Conservation (phyloP, 1,140 invertebrate species). For the Ceratosolen solmsi region DNA sequence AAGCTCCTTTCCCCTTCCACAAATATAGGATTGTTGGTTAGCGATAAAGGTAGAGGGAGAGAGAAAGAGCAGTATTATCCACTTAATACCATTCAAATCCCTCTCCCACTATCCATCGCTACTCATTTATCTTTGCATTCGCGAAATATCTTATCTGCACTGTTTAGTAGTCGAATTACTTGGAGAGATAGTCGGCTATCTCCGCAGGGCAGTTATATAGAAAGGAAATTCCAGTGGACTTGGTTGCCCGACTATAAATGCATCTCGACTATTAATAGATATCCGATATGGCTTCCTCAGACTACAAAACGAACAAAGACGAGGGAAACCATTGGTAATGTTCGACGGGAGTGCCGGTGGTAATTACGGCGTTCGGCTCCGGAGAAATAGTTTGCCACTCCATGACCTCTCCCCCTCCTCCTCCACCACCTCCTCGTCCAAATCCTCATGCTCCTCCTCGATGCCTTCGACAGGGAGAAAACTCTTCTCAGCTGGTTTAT, state of each 20-base stretch:
- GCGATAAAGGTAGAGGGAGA: too few relatives aligned
- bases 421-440: too few relatives aligned
- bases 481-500: not conserved
- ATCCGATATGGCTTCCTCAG: slow-evolving; percentile 28
- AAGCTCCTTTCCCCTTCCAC: too few relatives aligned
- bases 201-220: not conserved
- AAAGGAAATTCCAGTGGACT: slow-evolving; percentile 33
- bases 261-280: slow-evolving; percentile 42
- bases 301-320: not conserved
- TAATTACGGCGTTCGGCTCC: slow-evolving; percentile 7
- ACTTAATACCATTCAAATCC: slow-evolving; percentile 18
- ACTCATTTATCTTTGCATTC: slow-evolving; percentile 37
- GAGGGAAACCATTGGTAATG: not conserved
- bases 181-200: not conserved
- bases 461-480: not conserved
- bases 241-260: not conserved
- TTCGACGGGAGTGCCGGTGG: not conserved
- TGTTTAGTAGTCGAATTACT: slow-evolving; percentile 43
- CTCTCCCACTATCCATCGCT: not conserved
- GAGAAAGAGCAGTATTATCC: too few relatives aligned
- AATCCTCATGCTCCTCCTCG: too few relatives aligned
- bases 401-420: not conserved
- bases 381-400: slow-evolving; percentile 22
- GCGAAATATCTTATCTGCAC: slow-evolving; percentile 37
- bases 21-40: too few relatives aligned